Conservation (phyloP, 2,113 vertebrate genomes). For the Saccopteryx bilineata region DNA sequence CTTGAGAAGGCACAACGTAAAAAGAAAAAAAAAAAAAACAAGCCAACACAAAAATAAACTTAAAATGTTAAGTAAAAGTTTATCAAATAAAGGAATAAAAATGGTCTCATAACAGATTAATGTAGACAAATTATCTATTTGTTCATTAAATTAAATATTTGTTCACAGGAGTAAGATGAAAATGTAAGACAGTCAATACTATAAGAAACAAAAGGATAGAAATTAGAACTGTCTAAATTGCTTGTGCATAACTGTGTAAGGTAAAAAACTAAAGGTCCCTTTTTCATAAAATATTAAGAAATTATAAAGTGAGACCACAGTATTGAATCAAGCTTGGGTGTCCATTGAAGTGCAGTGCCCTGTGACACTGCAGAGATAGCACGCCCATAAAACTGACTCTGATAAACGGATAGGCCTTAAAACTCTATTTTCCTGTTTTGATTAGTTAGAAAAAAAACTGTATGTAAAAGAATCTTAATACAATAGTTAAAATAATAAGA, state of each 20-base stretch:
- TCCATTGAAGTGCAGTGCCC: background rate
- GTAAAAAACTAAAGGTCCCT: background rate
- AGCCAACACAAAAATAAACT: background rate
- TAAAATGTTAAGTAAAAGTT: background rate
- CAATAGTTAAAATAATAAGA: background rate
- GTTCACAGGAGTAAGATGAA: background rate
- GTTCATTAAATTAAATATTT: background rate
- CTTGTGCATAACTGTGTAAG: background rate
- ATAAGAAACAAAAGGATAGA: background rate
- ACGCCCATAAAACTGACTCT: background rate
- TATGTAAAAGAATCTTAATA: background rate
- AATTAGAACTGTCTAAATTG: background rate
- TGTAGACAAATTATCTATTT: background rate
- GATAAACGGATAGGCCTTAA: background rate
- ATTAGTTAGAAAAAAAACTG: background rate
- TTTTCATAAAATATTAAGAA: slow-evolving; percentile 20
- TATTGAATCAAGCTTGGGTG: background rate
- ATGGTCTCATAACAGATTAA: background rate
- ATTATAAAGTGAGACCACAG: background rate
- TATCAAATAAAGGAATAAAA: background rate
- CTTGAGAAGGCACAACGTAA: background rate
- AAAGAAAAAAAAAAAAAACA: background rate
- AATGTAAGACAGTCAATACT: background rate
- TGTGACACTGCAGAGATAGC: background rate
- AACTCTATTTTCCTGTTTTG: background rate